Evolutionary conservation across 2,888 invertebrate genomes (phyloP), one percentile per base, ranked within the genome.

Genomic region (Drosophila flavopinicola): DNA sequence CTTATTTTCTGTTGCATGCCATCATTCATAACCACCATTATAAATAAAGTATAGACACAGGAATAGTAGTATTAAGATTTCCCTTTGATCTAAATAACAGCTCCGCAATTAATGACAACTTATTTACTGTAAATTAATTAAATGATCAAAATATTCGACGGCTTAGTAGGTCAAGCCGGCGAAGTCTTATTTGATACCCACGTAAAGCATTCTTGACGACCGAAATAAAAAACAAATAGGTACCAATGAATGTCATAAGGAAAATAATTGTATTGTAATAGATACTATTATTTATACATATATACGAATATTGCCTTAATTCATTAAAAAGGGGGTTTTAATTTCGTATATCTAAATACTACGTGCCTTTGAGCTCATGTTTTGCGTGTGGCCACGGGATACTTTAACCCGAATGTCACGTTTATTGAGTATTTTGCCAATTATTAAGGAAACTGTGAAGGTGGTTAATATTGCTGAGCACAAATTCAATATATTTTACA

Each of bases 331-430:
- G 11, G 25, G 25, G 6, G 17, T n/a, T n/a, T n/a, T n/a, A 41
- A 61, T 15, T 39, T 3, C 3, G 52, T 39, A 27, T 42, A 35
- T 47, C 37, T 23, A 44, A 56, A 42, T 53, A 38, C 60, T 52
- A 27, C 52, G 70, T 78, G 73, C 74, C 76, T 44, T 25, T n/a
- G 1, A 10, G 39, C n/a, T 6, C 47, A 9, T 38, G 24, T 38
- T 24, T 38, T 37, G 54, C 41, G 25, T 32, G 32, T 44, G 35
- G 7, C 80, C 38, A 61, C 80, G 73, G 84, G 84, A 73, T 65
- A 75, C 52, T 47, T 49, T 38, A 13, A n/a, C 6, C 15, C 29
- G 64, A 59, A 45, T 59, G 73, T 66, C 84, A 80, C 80, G 84
- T 84, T 70, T 33, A 11, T 41, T 32, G 23, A 37, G 52, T 58